Evolutionary conservation across 2,888 invertebrate species (phyloP), one percentile per base, ranked within the genome.

Genomic region (Periphyllus acericola): DNA sequence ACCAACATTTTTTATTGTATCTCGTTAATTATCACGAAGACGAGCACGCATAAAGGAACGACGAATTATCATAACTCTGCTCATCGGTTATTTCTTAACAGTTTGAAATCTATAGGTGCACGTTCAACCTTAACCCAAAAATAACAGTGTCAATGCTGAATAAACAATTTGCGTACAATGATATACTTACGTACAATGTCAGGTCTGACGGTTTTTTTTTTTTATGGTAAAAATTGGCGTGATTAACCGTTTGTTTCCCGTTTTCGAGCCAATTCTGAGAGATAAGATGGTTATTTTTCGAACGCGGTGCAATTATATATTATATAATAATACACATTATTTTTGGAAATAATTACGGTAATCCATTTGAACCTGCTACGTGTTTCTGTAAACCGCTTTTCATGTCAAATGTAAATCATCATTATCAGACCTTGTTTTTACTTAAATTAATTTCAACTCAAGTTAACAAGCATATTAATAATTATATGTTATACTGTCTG

Each of bases 91-190:
- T 78, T 55, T 0, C 25, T 55, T 55, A 78, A 55, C 34, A n/a
- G 34, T 55, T 34, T 34, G n/a, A n/a, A 55, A 72, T 52, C 1
- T 34, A 34, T 34, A 17, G 14, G 36, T 14, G 25, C 11, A 68
- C 11, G 19, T n/a, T 72, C 72, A 83, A 34, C 52, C 82, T 83
- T 82, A 71, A 82, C 72, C 82, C n/a, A 72, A 72, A 82, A 55
- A 83, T 32, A 82, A 52, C 17, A 52, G 46, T 82, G 52, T 19
- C 72, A 72, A 55, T 55, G 34, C 72, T 72, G n/a, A 72, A 72
- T 83, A 83, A 72, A 72, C 52, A 55, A 52, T 55, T 34, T n/a
- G 17, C n/a, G n/a, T 34, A 32, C 25, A 3, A 9, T 19, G n/a
- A n/a, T 34, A n/a, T n/a, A n/a, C n/a, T n/a, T n/a, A n/a, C n/a